Evolutionary conservation across 2,113 vertebrate genomes (phyloP).

Genomic region (Perca schrenkii): DNA sequence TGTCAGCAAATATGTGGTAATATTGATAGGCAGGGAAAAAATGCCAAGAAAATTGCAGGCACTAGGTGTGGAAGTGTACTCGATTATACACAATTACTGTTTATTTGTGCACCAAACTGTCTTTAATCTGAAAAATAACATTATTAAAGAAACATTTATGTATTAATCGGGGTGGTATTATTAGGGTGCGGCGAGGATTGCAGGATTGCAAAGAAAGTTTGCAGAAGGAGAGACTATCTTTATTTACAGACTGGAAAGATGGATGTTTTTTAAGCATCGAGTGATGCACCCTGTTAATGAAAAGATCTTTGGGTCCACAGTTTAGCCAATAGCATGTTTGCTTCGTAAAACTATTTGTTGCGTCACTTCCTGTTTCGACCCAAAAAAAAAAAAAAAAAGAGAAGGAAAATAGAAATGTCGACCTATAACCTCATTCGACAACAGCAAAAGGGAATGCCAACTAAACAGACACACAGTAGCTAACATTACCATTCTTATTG

Average conservation of each 20-base stretch:
- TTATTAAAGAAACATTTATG: background rate
- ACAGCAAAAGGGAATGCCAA: background rate
- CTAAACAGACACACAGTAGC: background rate
- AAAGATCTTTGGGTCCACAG: slow-evolving; percentile 32
- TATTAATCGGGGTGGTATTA: background rate
- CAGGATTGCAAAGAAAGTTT: background rate
- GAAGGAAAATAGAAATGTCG: no score
- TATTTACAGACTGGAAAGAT: background rate
- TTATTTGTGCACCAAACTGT: background rate
- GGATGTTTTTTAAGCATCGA: background rate
- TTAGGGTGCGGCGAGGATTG: background rate
- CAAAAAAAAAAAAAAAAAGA: no score
- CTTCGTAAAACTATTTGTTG: background rate
- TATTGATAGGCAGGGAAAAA: background rate
- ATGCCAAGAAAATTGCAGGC: background rate
- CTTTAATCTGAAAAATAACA: background rate
- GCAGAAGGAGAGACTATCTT: background rate
- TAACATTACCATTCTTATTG: accelerated
- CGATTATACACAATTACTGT: background rate
- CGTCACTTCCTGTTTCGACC: slow-evolving; percentile 43
- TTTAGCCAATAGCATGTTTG: slow-evolving; percentile 42
- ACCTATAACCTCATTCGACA: no score
- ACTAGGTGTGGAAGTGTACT: background rate
- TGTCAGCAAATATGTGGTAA: background rate
- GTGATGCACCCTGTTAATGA: background rate